Evolutionary conservation across 2,888 invertebrate species (phyloP), one percentile per base, ranked within the genome.

Genomic region (Ophion costatus): DNA sequence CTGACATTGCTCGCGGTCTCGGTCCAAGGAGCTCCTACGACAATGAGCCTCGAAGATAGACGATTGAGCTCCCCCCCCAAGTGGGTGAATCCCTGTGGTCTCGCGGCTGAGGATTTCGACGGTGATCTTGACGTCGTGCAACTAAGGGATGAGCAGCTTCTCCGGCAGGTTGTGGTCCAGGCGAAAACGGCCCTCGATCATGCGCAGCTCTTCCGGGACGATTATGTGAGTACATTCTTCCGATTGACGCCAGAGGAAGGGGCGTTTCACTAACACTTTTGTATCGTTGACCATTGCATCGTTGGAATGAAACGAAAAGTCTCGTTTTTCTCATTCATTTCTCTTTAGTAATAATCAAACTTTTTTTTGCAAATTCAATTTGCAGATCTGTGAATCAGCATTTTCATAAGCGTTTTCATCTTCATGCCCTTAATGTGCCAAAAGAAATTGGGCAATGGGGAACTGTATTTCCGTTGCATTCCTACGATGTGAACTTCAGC

Each of bases 81-180:
- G 86, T 95, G 95, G 95, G 92, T 94, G 85, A 94, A 95, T 88
- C 95, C 95, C 2, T 95, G 95, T 89, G 94, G 94, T n/a, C 91
- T 91, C 42, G 90, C 91, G 24, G 91, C 91, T 67, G 91, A 92
- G 33, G 93, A 93, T 76, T 89, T 92, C 78, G 91, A 89, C 67
- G 89, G 90, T 51, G 91, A 91, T 79, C 80, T 90, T 84, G 91
- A 92, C 84, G 91, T 93, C 82, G 89, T 89, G 61, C 91, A 91
- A 89, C 89, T 94, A 24, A 89, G 90, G 69, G 94, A 94, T 86
- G 89, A 90, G 33, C 93, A 94, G 38, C 91, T 94, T 17, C 90
- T 95, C 22, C 90, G 90, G 6, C 93, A 93, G 86, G 94, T 95
- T 87, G 91, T 94, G 57, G 89, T 94, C 64, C 94, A 94, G 87